Base-by-base conservation (phyloP, 2,888 invertebrate genomes). In the Malacosoma neustria region DNA sequence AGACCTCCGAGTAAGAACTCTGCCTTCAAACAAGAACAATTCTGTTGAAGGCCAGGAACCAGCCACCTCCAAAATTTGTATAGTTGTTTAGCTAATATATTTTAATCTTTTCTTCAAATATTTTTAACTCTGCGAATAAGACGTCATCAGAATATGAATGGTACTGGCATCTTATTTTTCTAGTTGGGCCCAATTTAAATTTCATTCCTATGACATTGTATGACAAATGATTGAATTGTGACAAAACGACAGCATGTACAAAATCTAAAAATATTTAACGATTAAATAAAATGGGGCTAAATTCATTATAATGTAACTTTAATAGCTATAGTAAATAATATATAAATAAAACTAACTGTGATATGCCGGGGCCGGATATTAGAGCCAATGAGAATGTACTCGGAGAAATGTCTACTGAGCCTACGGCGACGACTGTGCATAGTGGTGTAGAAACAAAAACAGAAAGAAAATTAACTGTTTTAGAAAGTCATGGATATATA, bases 401-500 rank as follows among this genome's bases (percentile, higher is more conserved):
- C 62, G 84, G 77, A 60, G 81, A 79, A 51, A 81, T 77, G 79
- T 82, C 84, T 59, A 69, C 80, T 42, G 81, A 75, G 65, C 82
- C 82, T 46, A 67, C 82, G 59, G 68, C 81, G 43, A 67, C 81
- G 43, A 72, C 75, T 42, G 79, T 74, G 43, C 81, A 81, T 51
- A 76, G 72, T 67, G 75, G 72, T 34, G 75, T 73, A 35, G 81
- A 77, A 52, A 66, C 77, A 30, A 82, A 80, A 57, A 40, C 73
- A 43, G 85, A 85, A 45, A 67, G 71, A 45, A 85, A 85, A 58
- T 61, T 87, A 48, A 91, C 92, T n/a, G 92, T 93, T 33, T 87
- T 94, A 29, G 92, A 93, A 73, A 89, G 90, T 14, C 93, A 93
- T 68, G 94, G 94, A 44, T 93, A 93, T 54, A 86, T 87, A 36